Evolutionary conservation across 2,113 vertebrate genomes (phyloP).

Genomic region (Passer domesticus): DNA sequence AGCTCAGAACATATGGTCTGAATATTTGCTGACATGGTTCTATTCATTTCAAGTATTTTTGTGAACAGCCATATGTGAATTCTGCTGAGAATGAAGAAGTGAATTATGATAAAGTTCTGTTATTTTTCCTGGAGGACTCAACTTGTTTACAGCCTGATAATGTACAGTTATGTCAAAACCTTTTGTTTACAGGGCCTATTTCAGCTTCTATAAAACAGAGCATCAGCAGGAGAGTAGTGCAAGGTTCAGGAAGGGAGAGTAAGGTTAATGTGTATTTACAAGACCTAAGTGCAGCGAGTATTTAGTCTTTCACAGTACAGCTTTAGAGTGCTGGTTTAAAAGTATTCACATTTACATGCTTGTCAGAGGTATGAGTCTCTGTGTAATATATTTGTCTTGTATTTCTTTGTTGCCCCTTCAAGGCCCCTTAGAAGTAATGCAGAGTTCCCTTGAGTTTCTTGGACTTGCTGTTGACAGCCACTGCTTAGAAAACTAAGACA

Average conservation of each 20-base stretch:
- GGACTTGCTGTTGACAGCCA: background rate
- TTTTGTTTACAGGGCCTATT: background rate
- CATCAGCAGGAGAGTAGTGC: background rate
- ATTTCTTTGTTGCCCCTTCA: background rate
- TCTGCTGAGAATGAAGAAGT: conserved; percentile 37
- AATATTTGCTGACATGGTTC: conserved; percentile 18
- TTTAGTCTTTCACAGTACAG: background rate
- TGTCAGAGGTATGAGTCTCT: background rate
- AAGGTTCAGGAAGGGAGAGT: background rate
- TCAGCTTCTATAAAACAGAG: background rate
- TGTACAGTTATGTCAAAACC: background rate
- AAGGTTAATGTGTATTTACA: background rate
- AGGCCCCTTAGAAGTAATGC: background rate
- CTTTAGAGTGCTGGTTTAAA: background rate
- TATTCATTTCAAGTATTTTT: conserved; percentile 32
- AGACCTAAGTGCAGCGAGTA: background rate
- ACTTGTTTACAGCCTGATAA: conserved; percentile 12
- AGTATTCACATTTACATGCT: background rate
- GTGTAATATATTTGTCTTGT: background rate
- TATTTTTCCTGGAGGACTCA: background rate
- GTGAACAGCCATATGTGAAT: background rate
- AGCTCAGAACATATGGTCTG: background rate
- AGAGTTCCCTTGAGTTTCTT: background rate
- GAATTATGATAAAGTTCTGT: conserved; percentile 8
- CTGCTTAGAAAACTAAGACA: background rate